Evolutionary conservation across 2,113 vertebrate species (phyloP).

Genomic region (Hippoglossus stenolepis): DNA sequence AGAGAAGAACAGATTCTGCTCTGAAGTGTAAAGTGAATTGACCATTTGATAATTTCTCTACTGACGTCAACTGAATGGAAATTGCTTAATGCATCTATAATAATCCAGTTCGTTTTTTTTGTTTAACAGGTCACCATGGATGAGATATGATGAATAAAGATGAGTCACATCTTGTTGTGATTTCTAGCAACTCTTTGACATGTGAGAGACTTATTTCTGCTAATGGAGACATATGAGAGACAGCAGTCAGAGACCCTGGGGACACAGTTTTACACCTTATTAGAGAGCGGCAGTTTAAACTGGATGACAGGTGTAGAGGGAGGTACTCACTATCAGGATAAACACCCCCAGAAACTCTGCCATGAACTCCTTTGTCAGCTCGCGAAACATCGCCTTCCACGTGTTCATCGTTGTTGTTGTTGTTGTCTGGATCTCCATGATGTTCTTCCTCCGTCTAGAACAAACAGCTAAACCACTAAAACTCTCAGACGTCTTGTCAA

Average conservation of each 20-base stretch:
- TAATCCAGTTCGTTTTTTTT: too few species aligned
- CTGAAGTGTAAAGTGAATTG: too few species aligned
- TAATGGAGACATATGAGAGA: slow-evolving; percentile 61
- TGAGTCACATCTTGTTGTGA: slow-evolving; percentile 43
- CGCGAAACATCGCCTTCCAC: slow-evolving; percentile 77
- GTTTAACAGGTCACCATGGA: not conserved
- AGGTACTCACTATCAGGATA: slow-evolving; percentile 93
- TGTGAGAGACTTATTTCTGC: slow-evolving; percentile 26
- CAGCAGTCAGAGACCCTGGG: slow-evolving; percentile 52
- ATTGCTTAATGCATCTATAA: not conserved
- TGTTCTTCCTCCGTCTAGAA: slow-evolving; percentile 62
- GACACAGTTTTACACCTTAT: slow-evolving; percentile 64
- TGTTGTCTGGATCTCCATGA: slow-evolving; percentile 33
- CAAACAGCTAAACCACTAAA: slow-evolving; percentile 58
- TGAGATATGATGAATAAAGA: not conserved
- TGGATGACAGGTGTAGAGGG: slow-evolving; percentile 72
- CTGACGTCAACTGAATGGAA: not conserved
- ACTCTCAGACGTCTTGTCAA: too few species aligned
- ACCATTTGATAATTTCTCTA: not conserved
- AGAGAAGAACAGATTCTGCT: not conserved
- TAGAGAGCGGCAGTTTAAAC: slow-evolving; percentile 67
- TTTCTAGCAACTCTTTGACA: slow-evolving; percentile 25
- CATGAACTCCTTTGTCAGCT: slow-evolving; percentile 84
- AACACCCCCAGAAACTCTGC: slow-evolving; percentile 95
- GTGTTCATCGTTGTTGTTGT: slow-evolving; percentile 59